phyloP scores from a whole-genome alignment of 2,888 invertebrate genomes.

The Tetragnatha montana region DNA sequence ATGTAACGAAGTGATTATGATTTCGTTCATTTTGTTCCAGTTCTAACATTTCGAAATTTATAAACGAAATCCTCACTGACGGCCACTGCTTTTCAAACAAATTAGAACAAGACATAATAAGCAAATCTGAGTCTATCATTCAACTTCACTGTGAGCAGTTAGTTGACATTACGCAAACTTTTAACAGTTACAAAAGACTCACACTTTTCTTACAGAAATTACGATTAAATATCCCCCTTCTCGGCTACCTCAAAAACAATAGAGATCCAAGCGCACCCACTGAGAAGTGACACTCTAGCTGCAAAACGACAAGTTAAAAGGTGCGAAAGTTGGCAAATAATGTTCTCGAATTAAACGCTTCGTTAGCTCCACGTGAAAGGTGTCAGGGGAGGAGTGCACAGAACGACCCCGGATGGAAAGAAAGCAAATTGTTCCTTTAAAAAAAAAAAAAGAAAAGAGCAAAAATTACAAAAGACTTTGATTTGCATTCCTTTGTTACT shows the following conservation, averaged over 20 bases:
- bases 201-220: not conserved
- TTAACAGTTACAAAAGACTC: too few relatives aligned
- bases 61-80: too few relatives aligned
- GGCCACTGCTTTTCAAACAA: too few relatives aligned
- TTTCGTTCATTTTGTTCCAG: too few relatives aligned
- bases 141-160: too few relatives aligned
- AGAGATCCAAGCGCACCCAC: not conserved
- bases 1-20: too few relatives aligned
- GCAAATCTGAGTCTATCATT: too few relatives aligned
- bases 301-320: not conserved
- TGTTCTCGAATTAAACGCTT: constrained; percentile 6
- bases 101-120: too few relatives aligned
- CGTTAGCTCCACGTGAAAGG: constrained; percentile 2
- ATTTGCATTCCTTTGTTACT: not conserved
- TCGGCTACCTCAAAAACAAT: not conserved
- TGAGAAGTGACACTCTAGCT: not conserved
- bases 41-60: too few relatives aligned
- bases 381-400: constrained; percentile 2
- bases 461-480: constrained; percentile 1
- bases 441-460: not conserved
- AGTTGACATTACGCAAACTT: too few relatives aligned
- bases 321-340: constrained; percentile 14
- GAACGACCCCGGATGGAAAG: not conserved
- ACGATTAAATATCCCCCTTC: not conserved
- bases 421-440: not conserved